Percentiles rank a stretch among this genome's conserved stretches.
Conservation (phyloP, 2,113 vertebrate genomes). For the Eurystomus gularis region DNA sequence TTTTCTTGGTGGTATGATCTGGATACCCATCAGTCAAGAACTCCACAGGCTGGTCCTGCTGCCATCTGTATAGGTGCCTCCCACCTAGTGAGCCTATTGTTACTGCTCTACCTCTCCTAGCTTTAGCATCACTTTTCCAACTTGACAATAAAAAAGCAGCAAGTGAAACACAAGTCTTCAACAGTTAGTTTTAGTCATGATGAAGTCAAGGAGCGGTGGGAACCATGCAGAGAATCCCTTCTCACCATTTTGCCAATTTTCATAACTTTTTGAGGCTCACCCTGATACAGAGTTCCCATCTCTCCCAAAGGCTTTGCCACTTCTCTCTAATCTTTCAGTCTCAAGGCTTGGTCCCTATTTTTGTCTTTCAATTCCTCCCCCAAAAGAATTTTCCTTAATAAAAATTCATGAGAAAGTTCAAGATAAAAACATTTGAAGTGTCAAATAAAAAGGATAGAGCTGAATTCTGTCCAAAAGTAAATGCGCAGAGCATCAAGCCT, state of each 20-base stretch:
- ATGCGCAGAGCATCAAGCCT: neutral
- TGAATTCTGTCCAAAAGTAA: conserved; percentile 37
- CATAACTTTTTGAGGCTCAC: neutral
- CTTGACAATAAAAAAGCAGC: neutral
- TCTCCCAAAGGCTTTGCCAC: neutral
- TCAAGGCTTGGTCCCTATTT: neutral
- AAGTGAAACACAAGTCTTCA: neutral
- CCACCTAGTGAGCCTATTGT: accelerated
- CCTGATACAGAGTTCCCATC: neutral
- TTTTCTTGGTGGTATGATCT: neutral
- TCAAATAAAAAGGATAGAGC: neutral
- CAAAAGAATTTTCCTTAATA: neutral
- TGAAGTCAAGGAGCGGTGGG: neutral
- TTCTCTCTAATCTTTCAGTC: neutral
- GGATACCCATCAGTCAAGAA: neutral
- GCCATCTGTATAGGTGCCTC: neutral
- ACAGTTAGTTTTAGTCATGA: neutral
- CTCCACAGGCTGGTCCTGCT: neutral
- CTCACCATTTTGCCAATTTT: neutral
- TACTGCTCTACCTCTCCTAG: neutral
- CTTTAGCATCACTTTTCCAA: neutral
- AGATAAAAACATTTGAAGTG: conserved; percentile 5
- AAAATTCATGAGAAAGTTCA: conserved; percentile 45
- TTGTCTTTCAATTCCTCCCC: conserved; percentile 26
- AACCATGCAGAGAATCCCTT: neutral